Evolutionary conservation across 2,888 invertebrate species (phyloP), one percentile per base, ranked within the genome.

Genomic region (Noctua pronuba): DNA sequence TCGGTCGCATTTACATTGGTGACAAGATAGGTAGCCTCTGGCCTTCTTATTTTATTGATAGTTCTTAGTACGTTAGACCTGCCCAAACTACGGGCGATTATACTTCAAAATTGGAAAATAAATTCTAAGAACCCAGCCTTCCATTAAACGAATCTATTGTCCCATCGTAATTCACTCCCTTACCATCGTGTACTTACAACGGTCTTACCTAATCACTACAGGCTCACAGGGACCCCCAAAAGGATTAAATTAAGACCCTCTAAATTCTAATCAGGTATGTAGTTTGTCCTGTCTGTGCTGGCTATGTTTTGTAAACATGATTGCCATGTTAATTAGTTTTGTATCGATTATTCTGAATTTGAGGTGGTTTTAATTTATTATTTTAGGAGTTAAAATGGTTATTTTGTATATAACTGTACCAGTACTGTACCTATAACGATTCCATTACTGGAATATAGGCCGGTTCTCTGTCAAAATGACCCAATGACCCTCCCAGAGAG

Each of bases 191-290:
- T 65, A 69, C 28, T 44, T 46, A 44, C 16, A 38, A 49, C 18
- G 13, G 28, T 38, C n/a, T 73, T 8, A 41, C 46, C 35, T 80
- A 62, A 80, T 73, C 60, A 66, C 35, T 58, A 10, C 2, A 68
- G 10, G n/a, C 13, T 62, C 38, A 28, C 28, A 64, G 49, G n/a
- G 41, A 35, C 41, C 52, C 31, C 24, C 74, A 28, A 75, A 68
- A 67, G 41, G 72, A 83, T 88, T 88, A 86, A 75, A 76, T 77
- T 73, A 69, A 70, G 52, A 52, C 52, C 76, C 60, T 79, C 60
- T 71, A 65, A 68, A 88, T 80, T 81, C 76, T 75, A 83, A 81
- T 75, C 83, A 81, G 77, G 70, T 70, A 11, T 71, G 65, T 38
- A 67, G 80, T 66, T 79, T 44, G 69, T 41, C 24, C n/a, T 21